These are phyloP conservation scores for Callinectes sapidus DNA, from an alignment of 2,888 invertebrate genomes.

Conservation along the genomic window DNA sequence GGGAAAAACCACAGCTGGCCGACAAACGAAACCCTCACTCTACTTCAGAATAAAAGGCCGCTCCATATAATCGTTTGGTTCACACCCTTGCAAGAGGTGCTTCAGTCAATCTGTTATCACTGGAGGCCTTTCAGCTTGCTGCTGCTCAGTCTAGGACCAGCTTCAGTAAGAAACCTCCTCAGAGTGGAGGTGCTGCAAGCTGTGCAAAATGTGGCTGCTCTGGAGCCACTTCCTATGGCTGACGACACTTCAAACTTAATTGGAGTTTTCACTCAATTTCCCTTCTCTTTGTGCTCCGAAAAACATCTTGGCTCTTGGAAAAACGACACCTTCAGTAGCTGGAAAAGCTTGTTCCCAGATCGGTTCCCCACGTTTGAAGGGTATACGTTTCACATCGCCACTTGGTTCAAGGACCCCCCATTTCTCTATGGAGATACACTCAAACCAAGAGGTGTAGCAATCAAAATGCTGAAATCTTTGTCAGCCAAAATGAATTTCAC, in stretches of 20 bases:
- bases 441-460: background rate
- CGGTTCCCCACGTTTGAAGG: slow-evolving; percentile 49
- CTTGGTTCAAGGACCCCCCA: slow-evolving; percentile 28
- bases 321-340: background rate
- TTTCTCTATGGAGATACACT: background rate
- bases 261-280: slow-evolving; percentile 3
- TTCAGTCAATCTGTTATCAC: background rate
- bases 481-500: slow-evolving; percentile 47
- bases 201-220: background rate
- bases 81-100: slow-evolving; percentile 10
- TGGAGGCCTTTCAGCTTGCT: slow-evolving; percentile 43
- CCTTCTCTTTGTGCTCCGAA: slow-evolving; percentile 1
- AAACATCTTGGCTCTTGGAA: slow-evolving; percentile 40
- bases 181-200: background rate
- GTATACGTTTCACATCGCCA: slow-evolving; percentile 44
- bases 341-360: slow-evolving; percentile 45
- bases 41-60: background rate
- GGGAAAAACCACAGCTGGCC: background rate
- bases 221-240: background rate
- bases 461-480: slow-evolving; percentile 37
- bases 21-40: background rate
- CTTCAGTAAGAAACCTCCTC: background rate
- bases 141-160: slow-evolving; percentile 28
- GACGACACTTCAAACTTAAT: background rate
- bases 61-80: slow-evolving; percentile 30